Base-by-base conservation (phyloP, 2,888 invertebrate genomes). In the Pomacea canaliculata region DNA sequence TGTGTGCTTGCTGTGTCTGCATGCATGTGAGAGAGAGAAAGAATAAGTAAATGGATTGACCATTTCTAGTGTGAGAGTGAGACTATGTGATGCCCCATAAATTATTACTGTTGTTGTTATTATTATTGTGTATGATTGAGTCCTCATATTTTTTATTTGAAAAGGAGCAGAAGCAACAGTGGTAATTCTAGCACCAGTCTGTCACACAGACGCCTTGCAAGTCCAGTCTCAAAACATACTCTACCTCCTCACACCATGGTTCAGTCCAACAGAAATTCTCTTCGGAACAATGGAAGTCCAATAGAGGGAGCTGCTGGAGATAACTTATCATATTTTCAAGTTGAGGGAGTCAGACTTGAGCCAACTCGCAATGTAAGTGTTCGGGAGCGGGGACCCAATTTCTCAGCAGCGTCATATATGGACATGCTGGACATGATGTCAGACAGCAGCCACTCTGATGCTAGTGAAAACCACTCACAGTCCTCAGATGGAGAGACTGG, bases 311-410 rank as follows among this genome's bases (percentile, higher is more conserved):
- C 73, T 1, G 67, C 67, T 19, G 67, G 73, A 49, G 67, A 37
- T 46, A 67, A 46, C 10, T n/a, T 27, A 2, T 16, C 70, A 19
- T 16, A 59, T 37, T 8, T 59, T 10, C 71, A 37, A 12, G 7
- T 59, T 5, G n/a, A 23, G 1, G 73, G 73, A 19, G 62, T 74
- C 62, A 23, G 76, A 37, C 69, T 80, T 62, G 79, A 78, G 68
- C 74, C 77, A n/a, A 77, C 80, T 5, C 78, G 82, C 48, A 77
- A 82, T 72, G 80, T 79, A 19, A 72, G 66, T 49, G 79, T 79
- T 9, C 76, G 78, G 18, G 81, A 81, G 56, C 71, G 82, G 62
- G 79, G 75, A 10, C 81, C 82, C 51, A 81, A 82, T 70, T 82
- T 80, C 71, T 82, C 81, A 19, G 78, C 79, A 16, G 68, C 78